phyloP scores from a whole-genome alignment of 2,888 invertebrate species.

The Polyommatus icarus region DNA sequence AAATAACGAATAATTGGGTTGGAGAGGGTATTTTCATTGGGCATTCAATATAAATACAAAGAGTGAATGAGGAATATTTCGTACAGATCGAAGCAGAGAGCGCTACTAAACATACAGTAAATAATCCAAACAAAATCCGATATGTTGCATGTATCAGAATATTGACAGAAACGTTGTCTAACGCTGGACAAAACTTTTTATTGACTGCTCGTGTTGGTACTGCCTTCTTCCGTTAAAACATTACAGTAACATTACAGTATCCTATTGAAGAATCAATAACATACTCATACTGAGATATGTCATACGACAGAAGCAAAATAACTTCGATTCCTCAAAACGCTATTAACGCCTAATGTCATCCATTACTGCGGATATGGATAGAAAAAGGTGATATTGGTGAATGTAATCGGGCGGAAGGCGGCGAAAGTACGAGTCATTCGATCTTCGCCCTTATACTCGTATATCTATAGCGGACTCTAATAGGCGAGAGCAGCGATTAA shows the following conservation, averaged over 20 bases:
- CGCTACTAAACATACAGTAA: too few relatives aligned
- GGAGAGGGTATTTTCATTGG: neutral
- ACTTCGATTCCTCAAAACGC: neutral
- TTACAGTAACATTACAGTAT: too few relatives aligned
- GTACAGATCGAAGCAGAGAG: neutral
- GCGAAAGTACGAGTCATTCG: conserved; percentile 3
- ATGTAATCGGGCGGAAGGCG: conserved; percentile 9
- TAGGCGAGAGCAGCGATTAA: neutral
- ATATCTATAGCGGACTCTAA: conserved; percentile 12
- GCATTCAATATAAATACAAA: neutral
- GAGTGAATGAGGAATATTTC: neutral
- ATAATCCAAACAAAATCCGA: too few relatives aligned
- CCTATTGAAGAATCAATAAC: neutral
- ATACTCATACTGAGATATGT: neutral
- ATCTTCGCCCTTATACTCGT: neutral
- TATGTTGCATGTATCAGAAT: too few relatives aligned
- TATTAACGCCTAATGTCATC: conserved; percentile 8
- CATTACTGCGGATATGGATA: neutral
- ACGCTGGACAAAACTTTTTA: too few relatives aligned
- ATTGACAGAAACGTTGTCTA: too few relatives aligned
- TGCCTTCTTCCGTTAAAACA: too few relatives aligned
- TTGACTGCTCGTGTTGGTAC: too few relatives aligned
- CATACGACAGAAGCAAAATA: neutral
- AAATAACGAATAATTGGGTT: neutral
- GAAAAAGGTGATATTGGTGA: conserved; percentile 21